phyloP scores from a whole-genome alignment of 2,113 vertebrate species.

The Theristicus caerulescens region DNA sequence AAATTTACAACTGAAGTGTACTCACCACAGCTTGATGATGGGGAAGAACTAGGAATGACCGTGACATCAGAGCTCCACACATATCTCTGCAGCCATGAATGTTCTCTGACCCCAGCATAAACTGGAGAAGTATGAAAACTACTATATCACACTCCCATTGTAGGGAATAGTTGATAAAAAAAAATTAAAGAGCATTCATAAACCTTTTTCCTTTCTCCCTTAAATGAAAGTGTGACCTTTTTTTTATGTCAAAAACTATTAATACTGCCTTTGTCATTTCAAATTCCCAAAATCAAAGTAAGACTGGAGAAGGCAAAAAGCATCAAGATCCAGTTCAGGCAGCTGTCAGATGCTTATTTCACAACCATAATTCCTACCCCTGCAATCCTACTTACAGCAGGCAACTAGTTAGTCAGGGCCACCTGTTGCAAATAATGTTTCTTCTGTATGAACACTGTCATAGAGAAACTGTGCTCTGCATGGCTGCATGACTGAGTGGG shows the following conservation, averaged over 20 bases:
- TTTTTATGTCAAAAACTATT: background rate
- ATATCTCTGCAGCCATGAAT: background rate
- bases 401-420: background rate
- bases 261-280: background rate
- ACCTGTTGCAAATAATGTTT: background rate
- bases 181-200: rapidly evolving
- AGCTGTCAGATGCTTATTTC: background rate
- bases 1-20: background rate
- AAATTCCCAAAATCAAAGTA: background rate
- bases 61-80: background rate
- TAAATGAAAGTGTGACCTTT: background rate
- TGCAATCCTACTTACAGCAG: background rate
- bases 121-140: background rate
- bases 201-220: background rate
- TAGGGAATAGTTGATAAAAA: background rate
- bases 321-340: background rate
- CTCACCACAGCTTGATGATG: background rate
- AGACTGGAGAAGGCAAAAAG: background rate
- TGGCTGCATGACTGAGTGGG: background rate
- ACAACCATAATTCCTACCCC: background rate
- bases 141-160: rapidly evolving
- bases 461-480: background rate
- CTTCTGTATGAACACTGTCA: background rate
- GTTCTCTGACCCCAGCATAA: background rate
- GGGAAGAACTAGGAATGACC: background rate